These are phyloP conservation scores for Apodemus sylvaticus DNA, from an alignment of 2,113 vertebrate species.

Conservation along the genomic window DNA sequence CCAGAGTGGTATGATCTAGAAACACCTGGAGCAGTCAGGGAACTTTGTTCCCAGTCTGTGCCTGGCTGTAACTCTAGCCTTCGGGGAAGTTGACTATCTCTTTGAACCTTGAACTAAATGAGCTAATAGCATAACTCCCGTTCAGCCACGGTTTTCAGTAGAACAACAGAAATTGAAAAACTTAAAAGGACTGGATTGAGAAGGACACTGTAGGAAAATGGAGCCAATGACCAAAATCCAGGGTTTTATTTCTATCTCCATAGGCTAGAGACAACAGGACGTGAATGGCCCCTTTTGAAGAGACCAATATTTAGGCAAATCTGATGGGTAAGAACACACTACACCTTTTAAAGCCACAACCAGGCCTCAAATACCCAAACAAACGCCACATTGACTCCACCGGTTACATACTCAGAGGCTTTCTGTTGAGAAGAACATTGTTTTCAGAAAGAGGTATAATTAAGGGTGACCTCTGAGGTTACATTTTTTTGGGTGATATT, in stretches of 20 bases:
- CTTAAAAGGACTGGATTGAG: neutral
- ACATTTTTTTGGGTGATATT: conserved; percentile 58
- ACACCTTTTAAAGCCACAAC: conserved; percentile 49
- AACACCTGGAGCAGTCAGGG: conserved; percentile 39
- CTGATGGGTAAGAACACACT: conserved; percentile 59
- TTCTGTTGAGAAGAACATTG: conserved; percentile 51
- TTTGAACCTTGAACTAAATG: conserved; percentile 67
- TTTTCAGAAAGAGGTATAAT: conserved; percentile 65
- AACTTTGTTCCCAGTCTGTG: conserved; percentile 24
- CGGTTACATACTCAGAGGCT: neutral
- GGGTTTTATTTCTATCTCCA: conserved; percentile 56
- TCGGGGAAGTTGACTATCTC: conserved; percentile 21
- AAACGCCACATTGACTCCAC: conserved; percentile 71
- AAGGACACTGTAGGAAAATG: neutral
- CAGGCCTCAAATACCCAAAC: conserved; percentile 58
- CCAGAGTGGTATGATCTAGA: conserved; percentile 53
- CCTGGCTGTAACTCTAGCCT: neutral
- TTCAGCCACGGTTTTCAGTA: conserved; percentile 51
- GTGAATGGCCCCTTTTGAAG: conserved; percentile 77
- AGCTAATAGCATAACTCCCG: conserved; percentile 39
- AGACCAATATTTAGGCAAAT: conserved; percentile 58
- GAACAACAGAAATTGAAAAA: conserved; percentile 36
- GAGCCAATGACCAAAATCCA: neutral
- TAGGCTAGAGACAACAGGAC: conserved; percentile 54
- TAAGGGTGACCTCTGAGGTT: conserved; percentile 63